Evolutionary conservation across 2,797 vertebrate species (phyloP).

Genomic region (Leptatherina wallacei): DNA sequence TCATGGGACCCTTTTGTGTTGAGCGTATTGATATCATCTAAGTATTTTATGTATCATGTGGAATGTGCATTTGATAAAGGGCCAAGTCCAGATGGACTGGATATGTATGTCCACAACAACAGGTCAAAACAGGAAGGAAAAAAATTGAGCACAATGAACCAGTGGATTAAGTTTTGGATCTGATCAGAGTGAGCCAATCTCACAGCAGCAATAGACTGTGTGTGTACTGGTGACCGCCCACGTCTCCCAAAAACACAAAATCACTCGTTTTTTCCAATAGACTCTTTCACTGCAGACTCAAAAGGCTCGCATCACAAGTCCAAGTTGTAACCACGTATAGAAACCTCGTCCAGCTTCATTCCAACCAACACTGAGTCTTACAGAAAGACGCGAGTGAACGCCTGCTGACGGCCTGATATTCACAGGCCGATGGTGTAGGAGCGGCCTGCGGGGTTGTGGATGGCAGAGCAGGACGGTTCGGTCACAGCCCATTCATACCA

Average conservation of each 20-base stretch:
- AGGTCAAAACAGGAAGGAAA: constrained; percentile 17
- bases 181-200: constrained; percentile 17
- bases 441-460: constrained; percentile 93
- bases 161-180: constrained; percentile 1
- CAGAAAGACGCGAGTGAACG: constrained; percentile 20
- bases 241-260: not conserved
- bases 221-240: constrained; percentile 23
- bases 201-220: constrained; percentile 27
- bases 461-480: constrained; percentile 89
- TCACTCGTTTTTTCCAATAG: constrained; percentile 21
- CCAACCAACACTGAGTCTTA: constrained; percentile 11
- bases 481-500: constrained; percentile 98
- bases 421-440: constrained; percentile 93
- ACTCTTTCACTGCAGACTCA: not conserved
- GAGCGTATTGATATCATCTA: constrained; percentile 18
- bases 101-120: constrained; percentile 6
- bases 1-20: constrained; percentile 3
- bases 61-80: constrained; percentile 70
- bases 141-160: constrained; percentile 2
- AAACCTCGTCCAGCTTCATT: constrained; percentile 10
- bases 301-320: constrained; percentile 24
- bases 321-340: constrained; percentile 13
- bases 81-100: constrained; percentile 35
- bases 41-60: constrained; percentile 20
- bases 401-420: constrained; percentile 31